These are phyloP conservation scores for Gymnodraco acuticeps DNA, from an alignment of 2,797 vertebrate species.

Conservation along the genomic window DNA sequence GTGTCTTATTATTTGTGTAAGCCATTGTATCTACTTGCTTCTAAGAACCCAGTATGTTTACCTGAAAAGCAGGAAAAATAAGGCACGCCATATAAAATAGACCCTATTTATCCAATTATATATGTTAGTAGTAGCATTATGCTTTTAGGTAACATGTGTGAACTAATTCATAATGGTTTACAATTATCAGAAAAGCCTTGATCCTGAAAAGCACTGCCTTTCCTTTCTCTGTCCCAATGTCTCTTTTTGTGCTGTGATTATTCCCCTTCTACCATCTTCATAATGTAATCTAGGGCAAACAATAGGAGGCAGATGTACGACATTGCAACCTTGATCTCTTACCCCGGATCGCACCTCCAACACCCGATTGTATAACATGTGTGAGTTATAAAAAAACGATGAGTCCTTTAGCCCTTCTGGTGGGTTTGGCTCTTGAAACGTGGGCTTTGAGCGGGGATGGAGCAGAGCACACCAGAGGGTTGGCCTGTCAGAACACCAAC, in stretches of 20 bases:
- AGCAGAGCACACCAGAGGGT: conserved; percentile 27
- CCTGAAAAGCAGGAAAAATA: conserved; percentile 7
- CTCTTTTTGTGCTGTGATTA: background rate
- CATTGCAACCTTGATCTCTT: conserved; percentile 48
- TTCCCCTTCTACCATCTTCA: conserved; percentile 4
- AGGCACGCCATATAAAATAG: conserved; percentile 1
- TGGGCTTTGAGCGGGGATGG: conserved; percentile 24
- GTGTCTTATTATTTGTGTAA: background rate
- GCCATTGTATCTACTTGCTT: background rate
- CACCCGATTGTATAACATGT: conserved; percentile 38
- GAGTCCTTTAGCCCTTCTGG: conserved; percentile 49
- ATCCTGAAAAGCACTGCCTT: conserved; percentile 9
- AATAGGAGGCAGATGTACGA: conserved; percentile 36
- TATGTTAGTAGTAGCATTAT: background rate
- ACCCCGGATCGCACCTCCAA: conserved; percentile 30
- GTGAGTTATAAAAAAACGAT: conserved; percentile 30
- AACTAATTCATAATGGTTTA: conserved; percentile 11
- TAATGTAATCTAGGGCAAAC: conserved; percentile 20
- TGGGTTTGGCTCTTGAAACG: conserved; percentile 45
- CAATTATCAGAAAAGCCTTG: conserved; percentile 16
- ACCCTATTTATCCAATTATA: conserved; percentile 17
- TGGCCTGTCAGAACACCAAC: conserved; percentile 37
- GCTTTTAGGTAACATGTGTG: conserved; percentile 17
- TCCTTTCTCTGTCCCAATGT: background rate
- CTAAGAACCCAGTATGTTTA: conserved; percentile 1